Percentiles rank a stretch among this genome's conserved stretches.
These are phyloP conservation scores for Ficedula albicollis DNA, from an alignment of 2,797 vertebrate species.

Conservation along the genomic window DNA sequence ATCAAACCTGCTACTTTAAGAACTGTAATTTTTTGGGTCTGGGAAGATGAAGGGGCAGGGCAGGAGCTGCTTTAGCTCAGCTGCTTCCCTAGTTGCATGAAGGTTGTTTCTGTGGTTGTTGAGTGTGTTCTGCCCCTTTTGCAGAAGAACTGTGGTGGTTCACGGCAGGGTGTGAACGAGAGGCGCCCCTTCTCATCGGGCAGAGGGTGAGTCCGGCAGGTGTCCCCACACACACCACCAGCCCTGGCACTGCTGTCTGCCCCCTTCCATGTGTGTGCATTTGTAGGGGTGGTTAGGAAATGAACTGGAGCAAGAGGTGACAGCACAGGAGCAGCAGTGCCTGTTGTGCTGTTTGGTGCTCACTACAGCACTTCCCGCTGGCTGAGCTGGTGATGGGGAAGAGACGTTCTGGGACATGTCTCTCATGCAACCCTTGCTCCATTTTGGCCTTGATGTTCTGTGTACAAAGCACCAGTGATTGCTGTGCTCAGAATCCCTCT, in stretches of 20 bases:
- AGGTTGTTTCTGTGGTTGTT: neutral
- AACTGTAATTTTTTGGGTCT: neutral
- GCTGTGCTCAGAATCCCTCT: neutral
- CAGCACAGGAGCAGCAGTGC: neutral
- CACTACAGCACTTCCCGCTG: neutral
- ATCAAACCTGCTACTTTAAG: neutral
- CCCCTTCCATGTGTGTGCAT: rapidly evolving
- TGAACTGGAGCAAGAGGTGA: neutral
- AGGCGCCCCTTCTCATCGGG: neutral
- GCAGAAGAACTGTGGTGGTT: conserved; percentile 30
- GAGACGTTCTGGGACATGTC: rapidly evolving
- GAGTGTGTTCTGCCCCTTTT: neutral
- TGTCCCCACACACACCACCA: neutral
- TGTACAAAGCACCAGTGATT: neutral
- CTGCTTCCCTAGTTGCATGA: neutral
- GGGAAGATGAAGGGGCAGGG: neutral
- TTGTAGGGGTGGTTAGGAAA: neutral
- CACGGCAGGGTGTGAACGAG: neutral
- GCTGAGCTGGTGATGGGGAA: neutral
- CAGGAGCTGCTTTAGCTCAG: neutral
- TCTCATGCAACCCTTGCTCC: neutral
- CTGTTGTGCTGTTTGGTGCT: neutral
- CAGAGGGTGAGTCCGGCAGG: conserved; percentile 34
- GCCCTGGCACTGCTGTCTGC: neutral
- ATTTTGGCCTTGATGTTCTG: neutral